A percentile compares a stretch with the other conserved stretches of the same genome.
phyloP scores from a whole-genome alignment of 2,113 vertebrate species.

The Illadopsis cleaveri region DNA sequence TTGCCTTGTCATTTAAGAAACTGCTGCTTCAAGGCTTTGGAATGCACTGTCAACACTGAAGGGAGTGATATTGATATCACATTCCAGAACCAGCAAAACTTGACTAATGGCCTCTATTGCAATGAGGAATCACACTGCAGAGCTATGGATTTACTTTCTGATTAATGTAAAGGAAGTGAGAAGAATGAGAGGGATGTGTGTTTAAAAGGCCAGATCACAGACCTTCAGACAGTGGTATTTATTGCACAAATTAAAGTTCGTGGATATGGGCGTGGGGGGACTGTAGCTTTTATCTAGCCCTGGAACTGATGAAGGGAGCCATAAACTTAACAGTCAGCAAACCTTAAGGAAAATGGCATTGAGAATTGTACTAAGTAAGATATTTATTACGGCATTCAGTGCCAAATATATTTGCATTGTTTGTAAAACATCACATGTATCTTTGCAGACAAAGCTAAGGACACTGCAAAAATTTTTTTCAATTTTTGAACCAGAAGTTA shows the following conservation, averaged over 20 bases:
- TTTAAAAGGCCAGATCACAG: background rate
- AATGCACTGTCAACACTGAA: background rate
- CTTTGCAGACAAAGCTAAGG: slow-evolving; percentile 1
- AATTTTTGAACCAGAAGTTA: background rate
- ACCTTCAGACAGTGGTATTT: background rate
- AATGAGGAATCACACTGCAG: background rate
- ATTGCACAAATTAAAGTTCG: background rate
- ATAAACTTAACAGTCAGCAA: background rate
- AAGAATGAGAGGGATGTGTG: background rate
- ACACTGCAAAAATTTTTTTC: background rate
- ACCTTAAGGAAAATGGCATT: background rate
- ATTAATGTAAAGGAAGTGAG: background rate
- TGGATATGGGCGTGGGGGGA: background rate
- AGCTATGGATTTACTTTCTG: background rate
- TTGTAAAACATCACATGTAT: background rate
- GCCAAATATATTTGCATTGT: background rate
- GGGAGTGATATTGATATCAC: background rate
- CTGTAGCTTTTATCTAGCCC: background rate
- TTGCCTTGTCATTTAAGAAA: background rate
- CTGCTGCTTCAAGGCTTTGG: background rate
- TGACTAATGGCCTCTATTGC: background rate
- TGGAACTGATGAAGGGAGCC: background rate
- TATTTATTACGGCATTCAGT: background rate
- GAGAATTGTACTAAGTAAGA: background rate
- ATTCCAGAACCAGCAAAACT: background rate